Evolutionary conservation across 1,140 invertebrate species (phyloP), one percentile per base, ranked within the genome.

Genomic region (Meteorus sp.): DNA sequence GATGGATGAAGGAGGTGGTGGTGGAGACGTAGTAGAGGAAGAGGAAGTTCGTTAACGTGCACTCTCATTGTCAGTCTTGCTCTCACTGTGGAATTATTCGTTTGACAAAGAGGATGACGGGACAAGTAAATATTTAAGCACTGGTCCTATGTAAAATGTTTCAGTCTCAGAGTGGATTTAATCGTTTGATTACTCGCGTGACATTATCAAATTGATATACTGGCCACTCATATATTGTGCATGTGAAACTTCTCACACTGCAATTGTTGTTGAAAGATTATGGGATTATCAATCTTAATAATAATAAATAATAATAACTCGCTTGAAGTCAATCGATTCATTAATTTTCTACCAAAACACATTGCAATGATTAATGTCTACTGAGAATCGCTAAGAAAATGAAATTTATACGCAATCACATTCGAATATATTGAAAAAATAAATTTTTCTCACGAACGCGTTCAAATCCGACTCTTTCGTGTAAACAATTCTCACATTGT

Each of bases 331-430:
- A n/a, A n/a, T n/a, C n/a, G n/a, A n/a, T n/a, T n/a, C n/a, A n/a
- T n/a, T n/a, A n/a, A n/a, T n/a, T n/a, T n/a, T n/a, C n/a, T n/a
- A n/a, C n/a, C n/a, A n/a, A n/a, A n/a, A n/a, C n/a, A n/a, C n/a
- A n/a, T n/a, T n/a, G n/a, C n/a, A n/a, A n/a, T n/a, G n/a, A n/a
- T n/a, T n/a, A n/a, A n/a, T n/a, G n/a, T n/a, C 19, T 47, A 65
- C 61, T 67, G 67, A 69, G 66, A 65, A 69, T 60, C 65, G 53
- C 61, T 69, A 66, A n/a, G n/a, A n/a, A n/a, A n/a, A n/a, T n/a
- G n/a, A n/a, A n/a, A n/a, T n/a, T n/a, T n/a, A n/a, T n/a, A n/a
- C n/a, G n/a, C n/a, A n/a, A n/a, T n/a, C n/a, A n/a, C n/a, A n/a
- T n/a, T n/a, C n/a, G n/a, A n/a, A n/a, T n/a, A n/a, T n/a, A n/a